Base-by-base conservation (phyloP, 2,113 vertebrate species). In the Notothenia coriiceps region DNA sequence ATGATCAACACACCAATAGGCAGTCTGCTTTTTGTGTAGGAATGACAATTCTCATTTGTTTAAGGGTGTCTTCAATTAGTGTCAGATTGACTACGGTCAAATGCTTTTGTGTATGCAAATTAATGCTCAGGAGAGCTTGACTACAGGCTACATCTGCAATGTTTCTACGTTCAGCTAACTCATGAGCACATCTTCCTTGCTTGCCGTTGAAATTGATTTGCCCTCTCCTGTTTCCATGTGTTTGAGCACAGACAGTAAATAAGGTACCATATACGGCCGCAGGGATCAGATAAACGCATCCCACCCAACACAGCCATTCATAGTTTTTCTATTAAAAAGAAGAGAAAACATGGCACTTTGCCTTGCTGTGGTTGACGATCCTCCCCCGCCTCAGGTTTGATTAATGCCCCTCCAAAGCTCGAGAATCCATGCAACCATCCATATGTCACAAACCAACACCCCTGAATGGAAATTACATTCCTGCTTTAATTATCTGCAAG, bases 291-390 rank as follows among this genome's bases (percentile, higher is more conserved):
- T 85, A 78, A 84, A 86, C 54, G 25, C 51, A 10, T 54, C 67
- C n/a, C 22, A 1, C 51, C 68, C 43, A 52, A 85, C 65, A 82
- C 65, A 57, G 51, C 76, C 80, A 83, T 88, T 72, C 69, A 67
- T 75, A 73, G 72, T 68, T 81, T 85, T 90, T 89, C 86, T 72
- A 87, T 86, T 77, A 87, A 86, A 88, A 68, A 3, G 33, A 63
- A 68, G 6, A 7, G 63, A 64, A 33, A 55, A 43, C 52, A 64
- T 43, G 57, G 62, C 12, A 15, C 52, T 73, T 69, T 70, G 46
- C 50, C 65, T 12, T 29, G 15, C 43, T 3, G 10, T 40, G 57
- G 49, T 43, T 3, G 15, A 11, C 15, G 40, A 66, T 77, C n/a
- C 10, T 79, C 56, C 61, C 60, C 74, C 1, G 12, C 43, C 59